Evolutionary conservation across 2,113 vertebrate species (phyloP).

Genomic region (Hirundichthys speculiger): DNA sequence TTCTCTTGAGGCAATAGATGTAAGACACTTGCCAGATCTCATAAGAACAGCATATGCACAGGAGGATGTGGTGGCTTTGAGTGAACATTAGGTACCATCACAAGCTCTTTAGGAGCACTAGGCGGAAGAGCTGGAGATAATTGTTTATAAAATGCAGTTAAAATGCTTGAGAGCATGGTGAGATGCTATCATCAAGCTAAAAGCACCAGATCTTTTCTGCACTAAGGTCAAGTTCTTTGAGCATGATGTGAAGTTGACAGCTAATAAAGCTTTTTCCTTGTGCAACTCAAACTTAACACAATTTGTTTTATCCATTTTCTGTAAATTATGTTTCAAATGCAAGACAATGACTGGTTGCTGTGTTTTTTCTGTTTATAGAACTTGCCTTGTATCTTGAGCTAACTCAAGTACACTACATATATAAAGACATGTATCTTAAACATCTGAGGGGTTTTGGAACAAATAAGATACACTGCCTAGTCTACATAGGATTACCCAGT

Average conservation of each 20-base stretch:
- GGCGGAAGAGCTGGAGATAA: slow-evolving; percentile 46
- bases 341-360: background rate
- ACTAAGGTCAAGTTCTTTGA: slow-evolving; percentile 31
- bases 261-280: slow-evolving; percentile 5
- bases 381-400: background rate
- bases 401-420: background rate
- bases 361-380: slow-evolving; percentile 4
- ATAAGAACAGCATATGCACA: slow-evolving; percentile 27
- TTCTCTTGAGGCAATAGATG: slow-evolving; percentile 8
- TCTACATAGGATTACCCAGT: no score
- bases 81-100: slow-evolving; percentile 59
- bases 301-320: slow-evolving; percentile 6
- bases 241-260: slow-evolving; percentile 28
- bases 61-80: slow-evolving; percentile 45
- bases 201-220: slow-evolving; percentile 53
- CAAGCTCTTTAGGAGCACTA: slow-evolving; percentile 41
- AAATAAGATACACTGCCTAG: background rate
- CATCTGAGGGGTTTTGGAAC: background rate
- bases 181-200: slow-evolving; percentile 64
- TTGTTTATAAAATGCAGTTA: slow-evolving; percentile 63
- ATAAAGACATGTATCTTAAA: background rate
- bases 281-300: slow-evolving; percentile 4
- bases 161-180: slow-evolving; percentile 55
- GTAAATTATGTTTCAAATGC: background rate
- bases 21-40: slow-evolving; percentile 62